A percentile compares a stretch with the other conserved stretches of the same genome.
These are phyloP conservation scores for Sebastes schlegelii DNA, from an alignment of 2,113 vertebrate genomes.

Conservation along the genomic window DNA sequence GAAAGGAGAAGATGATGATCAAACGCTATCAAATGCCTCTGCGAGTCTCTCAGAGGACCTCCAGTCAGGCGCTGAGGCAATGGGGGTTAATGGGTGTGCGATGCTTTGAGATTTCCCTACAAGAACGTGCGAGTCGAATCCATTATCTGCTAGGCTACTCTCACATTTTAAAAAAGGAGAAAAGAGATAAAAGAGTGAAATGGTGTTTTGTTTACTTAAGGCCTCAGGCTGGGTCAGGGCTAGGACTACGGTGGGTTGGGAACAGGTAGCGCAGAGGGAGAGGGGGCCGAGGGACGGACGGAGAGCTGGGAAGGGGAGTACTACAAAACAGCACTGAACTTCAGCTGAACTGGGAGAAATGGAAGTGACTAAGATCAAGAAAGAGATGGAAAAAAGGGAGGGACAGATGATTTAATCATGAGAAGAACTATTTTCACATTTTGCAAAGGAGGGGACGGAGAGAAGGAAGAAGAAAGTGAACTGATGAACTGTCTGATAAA, in stretches of 20 bases:
- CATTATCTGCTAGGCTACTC: slow-evolving; percentile 42
- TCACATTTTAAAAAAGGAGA: not conserved
- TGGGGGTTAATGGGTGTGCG: slow-evolving; percentile 65
- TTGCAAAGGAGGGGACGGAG: slow-evolving; percentile 12
- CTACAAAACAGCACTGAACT: slow-evolving; percentile 44
- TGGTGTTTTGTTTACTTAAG: slow-evolving; percentile 47
- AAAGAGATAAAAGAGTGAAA: slow-evolving; percentile 42
- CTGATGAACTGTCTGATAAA: slow-evolving; percentile 49
- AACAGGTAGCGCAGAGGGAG: slow-evolving; percentile 22
- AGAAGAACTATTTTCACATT: slow-evolving; percentile 17
- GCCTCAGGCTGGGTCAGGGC: slow-evolving; percentile 44
- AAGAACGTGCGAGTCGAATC: slow-evolving; percentile 47
- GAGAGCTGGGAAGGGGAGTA: not conserved
- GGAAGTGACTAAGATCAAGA: not conserved
- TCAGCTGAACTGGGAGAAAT: slow-evolving; percentile 37
- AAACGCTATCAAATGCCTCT: slow-evolving; percentile 64
- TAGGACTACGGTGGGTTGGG: slow-evolving; percentile 8
- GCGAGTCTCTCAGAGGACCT: slow-evolving; percentile 52
- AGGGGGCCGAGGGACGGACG: not conserved
- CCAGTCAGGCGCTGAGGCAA: slow-evolving; percentile 38
- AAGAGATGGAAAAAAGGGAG: not conserved
- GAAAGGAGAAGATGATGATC: slow-evolving; percentile 56
- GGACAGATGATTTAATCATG: slow-evolving; percentile 38
- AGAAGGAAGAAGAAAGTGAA: slow-evolving; percentile 26
- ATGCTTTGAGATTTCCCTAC: slow-evolving; percentile 47